Evolutionary conservation across 2,113 vertebrate genomes (phyloP).

Genomic region (Phaethornis superciliosus): DNA sequence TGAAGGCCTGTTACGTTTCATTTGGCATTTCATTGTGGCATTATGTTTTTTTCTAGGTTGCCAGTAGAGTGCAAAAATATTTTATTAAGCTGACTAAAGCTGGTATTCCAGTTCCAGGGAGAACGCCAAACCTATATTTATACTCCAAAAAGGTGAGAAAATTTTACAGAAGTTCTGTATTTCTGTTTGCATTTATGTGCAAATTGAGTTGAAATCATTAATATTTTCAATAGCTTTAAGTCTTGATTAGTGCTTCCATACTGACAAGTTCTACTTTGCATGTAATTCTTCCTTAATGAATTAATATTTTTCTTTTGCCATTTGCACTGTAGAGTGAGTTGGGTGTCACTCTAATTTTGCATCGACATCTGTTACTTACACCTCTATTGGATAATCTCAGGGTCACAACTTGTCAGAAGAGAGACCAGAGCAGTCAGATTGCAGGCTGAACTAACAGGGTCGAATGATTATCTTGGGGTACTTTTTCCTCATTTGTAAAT

Average conservation of each 20-base stretch:
- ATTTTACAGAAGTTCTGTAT: background rate
- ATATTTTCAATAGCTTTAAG: background rate
- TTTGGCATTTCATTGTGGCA: background rate
- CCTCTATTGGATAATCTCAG: background rate
- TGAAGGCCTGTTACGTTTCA: background rate
- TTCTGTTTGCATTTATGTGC: background rate
- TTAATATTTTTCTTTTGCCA: background rate
- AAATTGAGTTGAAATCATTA: background rate
- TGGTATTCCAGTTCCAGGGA: conserved; percentile 97
- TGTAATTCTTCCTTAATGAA: background rate
- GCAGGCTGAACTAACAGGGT: background rate
- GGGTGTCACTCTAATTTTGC: background rate
- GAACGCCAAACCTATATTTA: conserved; percentile 97
- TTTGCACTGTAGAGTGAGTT: background rate
- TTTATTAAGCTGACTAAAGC: conserved; percentile 99
- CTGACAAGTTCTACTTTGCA: background rate
- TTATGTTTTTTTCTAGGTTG: conserved; percentile 82
- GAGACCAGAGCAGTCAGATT: background rate
- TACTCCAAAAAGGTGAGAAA: conserved; percentile 95
- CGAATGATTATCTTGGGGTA: background rate
- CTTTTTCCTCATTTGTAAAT: background rate
- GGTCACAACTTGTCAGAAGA: background rate
- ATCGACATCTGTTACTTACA: background rate
- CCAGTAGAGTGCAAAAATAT: conserved; percentile 98
- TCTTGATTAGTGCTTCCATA: background rate